Conservation (phyloP, 2,113 vertebrate genomes). For the Pseudopipra pipra region DNA sequence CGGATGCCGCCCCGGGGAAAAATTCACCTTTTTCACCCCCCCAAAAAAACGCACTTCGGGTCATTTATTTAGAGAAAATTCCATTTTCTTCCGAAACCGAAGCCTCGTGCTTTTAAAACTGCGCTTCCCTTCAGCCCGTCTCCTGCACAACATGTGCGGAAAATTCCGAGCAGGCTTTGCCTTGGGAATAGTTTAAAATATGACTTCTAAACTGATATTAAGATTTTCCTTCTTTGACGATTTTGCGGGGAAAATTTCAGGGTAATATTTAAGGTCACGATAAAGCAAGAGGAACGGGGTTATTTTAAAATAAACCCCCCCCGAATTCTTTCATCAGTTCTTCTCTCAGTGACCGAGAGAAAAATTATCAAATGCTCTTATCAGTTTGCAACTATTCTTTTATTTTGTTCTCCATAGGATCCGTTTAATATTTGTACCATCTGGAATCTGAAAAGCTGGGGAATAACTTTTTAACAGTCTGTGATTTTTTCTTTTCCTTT, state of each 20-base stretch:
- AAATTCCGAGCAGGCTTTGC: background rate
- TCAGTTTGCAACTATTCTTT: background rate
- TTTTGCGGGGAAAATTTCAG: background rate
- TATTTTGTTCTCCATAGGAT: background rate
- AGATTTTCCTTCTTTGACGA: background rate
- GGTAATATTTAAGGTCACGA: background rate
- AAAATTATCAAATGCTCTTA: background rate
- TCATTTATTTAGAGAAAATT: background rate
- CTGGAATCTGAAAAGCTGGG: background rate
- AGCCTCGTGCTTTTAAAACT: background rate
- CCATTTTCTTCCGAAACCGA: background rate
- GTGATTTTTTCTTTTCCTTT: background rate
- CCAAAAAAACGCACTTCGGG: rapidly evolving
- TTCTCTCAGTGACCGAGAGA: background rate
- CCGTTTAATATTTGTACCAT: background rate
- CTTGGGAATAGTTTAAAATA: background rate
- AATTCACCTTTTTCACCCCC: background rate
- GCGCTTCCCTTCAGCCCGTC: background rate
- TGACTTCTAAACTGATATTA: background rate
- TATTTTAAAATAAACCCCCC: background rate
- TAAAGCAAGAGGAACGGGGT: background rate
- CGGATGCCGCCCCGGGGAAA: background rate
- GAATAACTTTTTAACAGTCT: background rate
- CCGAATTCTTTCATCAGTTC: background rate
- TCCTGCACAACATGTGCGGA: rapidly evolving